Evolutionary conservation across 2,888 invertebrate genomes (phyloP), one percentile per base, ranked within the genome.

Genomic region (Lasius platythorax): DNA sequence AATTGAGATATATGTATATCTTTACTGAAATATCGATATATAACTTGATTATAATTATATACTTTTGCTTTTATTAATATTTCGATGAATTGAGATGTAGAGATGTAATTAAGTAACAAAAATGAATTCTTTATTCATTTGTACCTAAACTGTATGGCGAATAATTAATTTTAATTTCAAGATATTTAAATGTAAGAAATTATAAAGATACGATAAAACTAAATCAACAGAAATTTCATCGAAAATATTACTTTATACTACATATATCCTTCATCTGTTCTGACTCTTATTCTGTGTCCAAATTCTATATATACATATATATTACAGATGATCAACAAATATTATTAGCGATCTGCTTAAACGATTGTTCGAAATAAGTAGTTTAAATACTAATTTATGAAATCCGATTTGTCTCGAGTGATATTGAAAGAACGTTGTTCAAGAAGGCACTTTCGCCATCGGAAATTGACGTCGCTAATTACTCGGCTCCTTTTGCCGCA

Each of bases 401-500:
- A 79, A 79, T 79, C 37, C 23, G 33, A 79, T 79, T 73, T 37
- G 46, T 46, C 61, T 79, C 3, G 72, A 58, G 30, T 33, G 46
- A 23, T 72, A 37, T 70, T 72, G 23, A 79, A 78, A 46, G 6
- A 72, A 12, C 15, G 33, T 46, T 23, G 23, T 23, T n/a, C 6
- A 46, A n/a, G 61, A 28, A 46, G 46, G 37, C 46, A 73, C 79
- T 81, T 81, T 81, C 46, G 79, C 28, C 61, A 23, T 18, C 61
- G 46, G 18, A 73, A 79, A 79, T 70, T 79, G 43, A 18, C 61
- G 58, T 18, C 33, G 37, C 74, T 81, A 81, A 81, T 78, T 78
- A 78, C 40, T 70, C 30, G 56, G 18, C 72, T 70, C n/a, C 40
- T 43, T 30, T 30, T 56, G 37, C 23, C 9, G 76, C 40, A 40